Base-by-base conservation (phyloP, 2,797 vertebrate genomes). In the Syngnathus acus region DNA sequence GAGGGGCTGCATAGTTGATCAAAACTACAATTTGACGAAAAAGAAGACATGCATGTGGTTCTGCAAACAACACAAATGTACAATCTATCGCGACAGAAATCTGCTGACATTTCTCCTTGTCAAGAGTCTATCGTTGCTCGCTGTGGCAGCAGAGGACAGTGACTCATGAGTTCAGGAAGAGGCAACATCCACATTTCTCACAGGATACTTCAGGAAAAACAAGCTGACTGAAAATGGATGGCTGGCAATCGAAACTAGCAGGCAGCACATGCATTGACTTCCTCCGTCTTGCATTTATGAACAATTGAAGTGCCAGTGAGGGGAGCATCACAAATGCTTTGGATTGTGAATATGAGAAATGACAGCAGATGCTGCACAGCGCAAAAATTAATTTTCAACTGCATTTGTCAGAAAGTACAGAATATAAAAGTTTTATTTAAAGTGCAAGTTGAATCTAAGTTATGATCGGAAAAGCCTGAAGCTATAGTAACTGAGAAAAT, bases 141-240 rank as follows among this genome's bases (percentile, higher is more conserved):
- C 60, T 45, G 21, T 62, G 71, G 69, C 76, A 78, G 80, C 72
- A 81, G 65, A 71, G 68, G 73, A 82, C 72, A 78, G 72, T 68
- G 73, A 77, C 77, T 84, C 74, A 81, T 75, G 76, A 81, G 69
- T 72, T 74, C 79, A 87, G 85, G 81, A 89, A 84, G 72, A 82
- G 73, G 74, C 80, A 78, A 85, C 72, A 77, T 82, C 78, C 83
- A 84, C 77, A 82, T 77, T 77, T 83, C 78, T 84, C 79, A 87
- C 83, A 83, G 80, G 81, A 87, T 69, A 74, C 73, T 74, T 75
- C 65, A 72, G 76, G 65, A 80, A 84, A 85, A 84, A 84, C 78
- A 83, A 80, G 68, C 26, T 0, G 38, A 64, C 64, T 71, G 75
- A 83, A 79, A 84, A 83, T 70, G 70, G 62, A 80, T 74, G 73